Base-by-base conservation (phyloP, 2,888 invertebrate species). In the Machimus atricapillus region DNA sequence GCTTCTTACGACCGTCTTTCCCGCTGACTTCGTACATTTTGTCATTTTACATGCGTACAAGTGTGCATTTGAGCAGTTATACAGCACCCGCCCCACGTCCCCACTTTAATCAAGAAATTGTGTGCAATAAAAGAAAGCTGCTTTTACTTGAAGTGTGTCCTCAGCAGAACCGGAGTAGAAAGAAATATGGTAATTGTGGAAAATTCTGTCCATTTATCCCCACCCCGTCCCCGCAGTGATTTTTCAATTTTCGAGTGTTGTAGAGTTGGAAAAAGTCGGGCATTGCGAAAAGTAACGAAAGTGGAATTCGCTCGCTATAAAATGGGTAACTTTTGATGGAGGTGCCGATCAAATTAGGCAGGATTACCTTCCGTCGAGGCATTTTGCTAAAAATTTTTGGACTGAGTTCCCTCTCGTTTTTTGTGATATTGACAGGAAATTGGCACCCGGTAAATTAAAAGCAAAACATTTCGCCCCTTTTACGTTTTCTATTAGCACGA, bases 41-140 rank as follows among this genome's bases (percentile, higher is more conserved):
- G 23, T 78, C 23, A 78, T 78, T 78, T 78, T 78, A 78, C 40
- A 78, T 43, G 78, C 78, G 78, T 78, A 40, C 78, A 27, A 27
- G 66, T 23, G 66, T 66, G 27, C 66, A 66, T 19, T 66, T 66
- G 66, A 66, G n/a, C 52, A 52, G n/a, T 52, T 19, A 16, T 46
- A 19, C 23, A 66, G 23, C 8, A 66, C 66, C 23, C 23, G 12
- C 27, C 66, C 23, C 66, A 7, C 19, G 6, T 7, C 9, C 66
- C 23, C 66, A 23, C 12, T 66, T 66, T 66, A 66, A 27, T 66
- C 23, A 66, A 27, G 66, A 66, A 66, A 66, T 66, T 66, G 19
- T 66, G 23, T 66, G 23, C 8, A 23, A 8, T 19, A 27, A 19
- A 23, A 66, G 27, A 9, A 27, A 66, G 27, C 66, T 66, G 27